Base-by-base conservation (phyloP, 2,888 invertebrate species). In the Alitta virens region DNA sequence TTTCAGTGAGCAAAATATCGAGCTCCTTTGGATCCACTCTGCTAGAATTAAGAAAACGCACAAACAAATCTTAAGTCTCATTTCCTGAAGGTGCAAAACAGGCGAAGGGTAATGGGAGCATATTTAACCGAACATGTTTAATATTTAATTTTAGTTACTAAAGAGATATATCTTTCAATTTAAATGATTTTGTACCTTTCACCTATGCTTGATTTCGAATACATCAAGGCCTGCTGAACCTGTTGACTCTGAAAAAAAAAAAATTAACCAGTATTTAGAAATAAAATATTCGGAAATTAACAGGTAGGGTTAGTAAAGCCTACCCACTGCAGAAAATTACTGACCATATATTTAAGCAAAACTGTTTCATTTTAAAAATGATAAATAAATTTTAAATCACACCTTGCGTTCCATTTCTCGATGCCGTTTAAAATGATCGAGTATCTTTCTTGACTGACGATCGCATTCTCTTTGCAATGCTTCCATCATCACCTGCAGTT, bases 1-100 rank as follows among this genome's bases (percentile, higher is more conserved):
- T 87, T 84, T 99, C 98, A 0, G 90, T 89, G 63, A 98, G 87
- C 51, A 93, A 85, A 0, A 90, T 87, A 84, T 98, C 98, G 60
- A 94, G 86, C 72, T 90, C 90, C 75, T 91, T 90, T 0, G 92
- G 90, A 82, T 94, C 92, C 16, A 66, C 24, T 53, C 70, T 70
- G 40, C 2, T 49, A 49, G 5, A 7, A 33, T n/a, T n/a, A n/a
- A n/a, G n/a, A n/a, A n/a, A n/a, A n/a, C n/a, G n/a, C n/a, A n/a
- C n/a, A n/a, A n/a, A n/a, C n/a, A n/a, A n/a, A n/a, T n/a, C n/a
- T n/a, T n/a, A n/a, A n/a, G n/a, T n/a, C n/a, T n/a, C n/a, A n/a
- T n/a, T n/a, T n/a, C n/a, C n/a, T n/a, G n/a, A n/a, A n/a, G n/a
- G n/a, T n/a, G n/a, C n/a, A n/a, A n/a, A n/a, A n/a, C n/a, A n/a